phyloP scores from a whole-genome alignment of 1,140 invertebrate species.

The Euura lappo region DNA sequence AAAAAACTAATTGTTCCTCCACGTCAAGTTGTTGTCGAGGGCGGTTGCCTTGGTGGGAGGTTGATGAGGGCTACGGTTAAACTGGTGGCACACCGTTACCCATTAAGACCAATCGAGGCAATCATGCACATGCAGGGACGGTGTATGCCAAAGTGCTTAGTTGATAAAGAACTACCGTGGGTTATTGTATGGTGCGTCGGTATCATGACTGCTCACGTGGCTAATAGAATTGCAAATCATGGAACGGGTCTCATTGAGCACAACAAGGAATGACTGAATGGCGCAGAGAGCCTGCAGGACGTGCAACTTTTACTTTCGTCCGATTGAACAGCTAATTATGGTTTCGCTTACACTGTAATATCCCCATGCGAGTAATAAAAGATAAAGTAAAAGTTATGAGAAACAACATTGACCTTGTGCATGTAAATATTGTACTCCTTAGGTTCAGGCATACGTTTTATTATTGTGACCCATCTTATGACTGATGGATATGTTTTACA shows the following conservation, averaged over 20 bases:
- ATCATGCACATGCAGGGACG: slow-evolving; percentile 35
- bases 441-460: no score
- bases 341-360: not conserved
- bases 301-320: not conserved
- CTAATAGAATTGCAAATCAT: slow-evolving; percentile 4
- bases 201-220: not conserved
- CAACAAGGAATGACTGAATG: not conserved
- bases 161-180: not conserved
- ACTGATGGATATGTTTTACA: no score
- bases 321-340: not conserved
- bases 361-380: not conserved
- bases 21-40: not conserved
- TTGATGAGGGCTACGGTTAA: slow-evolving; percentile 16
- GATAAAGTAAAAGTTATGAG: not conserved
- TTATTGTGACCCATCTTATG: no score
- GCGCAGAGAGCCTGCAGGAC: not conserved
- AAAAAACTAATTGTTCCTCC: not conserved
- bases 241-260: not conserved
- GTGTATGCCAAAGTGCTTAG: slow-evolving; percentile 5
- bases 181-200: not conserved
- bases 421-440: not conserved
- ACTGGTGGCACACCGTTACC: slow-evolving; percentile 37
- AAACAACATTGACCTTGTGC: slow-evolving; percentile 5
- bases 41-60: not conserved
- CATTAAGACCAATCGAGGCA: slow-evolving; percentile 48